A percentile compares a stretch with the other conserved stretches of the same genome.
These are phyloP conservation scores for Nematopogon swammerdamellus DNA, from an alignment of 2,888 invertebrate genomes.

Conservation along the genomic window DNA sequence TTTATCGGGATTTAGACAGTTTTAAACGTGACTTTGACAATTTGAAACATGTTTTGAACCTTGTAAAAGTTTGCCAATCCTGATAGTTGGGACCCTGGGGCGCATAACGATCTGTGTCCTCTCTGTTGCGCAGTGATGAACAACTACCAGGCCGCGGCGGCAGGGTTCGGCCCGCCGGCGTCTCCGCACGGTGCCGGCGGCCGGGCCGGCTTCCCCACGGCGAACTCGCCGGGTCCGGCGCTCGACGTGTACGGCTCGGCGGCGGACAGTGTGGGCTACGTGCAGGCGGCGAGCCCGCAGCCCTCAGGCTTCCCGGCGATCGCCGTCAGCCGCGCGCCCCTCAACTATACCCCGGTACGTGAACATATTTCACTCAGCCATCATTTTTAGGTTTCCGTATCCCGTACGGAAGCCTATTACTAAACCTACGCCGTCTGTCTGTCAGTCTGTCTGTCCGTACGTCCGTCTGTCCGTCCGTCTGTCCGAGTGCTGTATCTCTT, in stretches of 20 bases:
- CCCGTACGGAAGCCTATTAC: no score
- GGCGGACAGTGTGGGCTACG: constrained; percentile 88
- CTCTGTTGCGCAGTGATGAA: constrained; percentile 85
- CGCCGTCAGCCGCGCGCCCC: constrained; percentile 89
- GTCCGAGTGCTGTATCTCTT: no score
- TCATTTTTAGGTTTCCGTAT: no score
- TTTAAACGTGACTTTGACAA: no score
- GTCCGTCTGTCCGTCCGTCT: no score
- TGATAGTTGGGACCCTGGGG: no score
- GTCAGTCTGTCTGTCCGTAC: no score
- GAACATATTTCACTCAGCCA: constrained; percentile 29
- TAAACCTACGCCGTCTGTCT: no score
- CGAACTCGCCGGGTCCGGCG: constrained; percentile 88
- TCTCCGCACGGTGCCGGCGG: constrained; percentile 75
- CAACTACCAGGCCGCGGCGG: constrained; percentile 87
- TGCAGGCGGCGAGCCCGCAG: constrained; percentile 96
- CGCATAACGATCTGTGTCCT: no score
- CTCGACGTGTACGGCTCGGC: constrained; percentile 94
- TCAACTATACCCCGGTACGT: constrained; percentile 92
- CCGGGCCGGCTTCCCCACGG: constrained; percentile 81
- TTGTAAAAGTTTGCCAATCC: no score
- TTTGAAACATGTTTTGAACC: no score
- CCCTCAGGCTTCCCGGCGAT: constrained; percentile 94
- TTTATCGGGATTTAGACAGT: no score
- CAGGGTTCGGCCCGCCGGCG: constrained; percentile 78